These are phyloP conservation scores for Leiothrix lutea DNA, from an alignment of 2,113 vertebrate genomes.

Conservation along the genomic window DNA sequence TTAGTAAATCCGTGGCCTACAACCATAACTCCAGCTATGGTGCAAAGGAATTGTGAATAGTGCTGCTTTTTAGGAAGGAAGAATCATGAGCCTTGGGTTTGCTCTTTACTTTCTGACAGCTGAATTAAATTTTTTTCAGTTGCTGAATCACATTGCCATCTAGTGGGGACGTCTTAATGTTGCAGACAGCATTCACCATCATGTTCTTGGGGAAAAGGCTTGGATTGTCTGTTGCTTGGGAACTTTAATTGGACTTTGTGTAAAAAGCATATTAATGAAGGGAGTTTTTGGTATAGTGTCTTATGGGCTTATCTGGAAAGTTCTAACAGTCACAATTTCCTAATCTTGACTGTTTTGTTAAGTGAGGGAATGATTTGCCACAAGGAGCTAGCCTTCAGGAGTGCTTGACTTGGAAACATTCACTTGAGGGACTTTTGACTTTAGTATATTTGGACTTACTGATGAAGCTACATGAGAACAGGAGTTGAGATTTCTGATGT, in stretches of 20 bases:
- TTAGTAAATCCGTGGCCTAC: neutral
- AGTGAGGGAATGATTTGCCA: neutral
- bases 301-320: neutral
- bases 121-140: neutral
- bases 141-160: conserved; percentile 7
- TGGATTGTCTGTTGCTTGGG: rapidly evolving
- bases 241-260: neutral
- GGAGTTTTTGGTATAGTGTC: neutral
- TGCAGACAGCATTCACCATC: neutral
- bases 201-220: neutral
- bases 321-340: neutral
- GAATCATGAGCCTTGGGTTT: neutral
- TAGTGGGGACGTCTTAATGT: neutral
- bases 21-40: neutral
- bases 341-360: neutral
- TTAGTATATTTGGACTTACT: neutral
- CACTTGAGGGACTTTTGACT: neutral
- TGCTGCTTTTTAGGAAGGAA: neutral
- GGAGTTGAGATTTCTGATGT: neutral
- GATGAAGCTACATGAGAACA: neutral
- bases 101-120: neutral
- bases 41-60: neutral
- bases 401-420: neutral
- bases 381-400: neutral
- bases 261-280: neutral